Evolutionary conservation across 1,140 invertebrate genomes (phyloP), one percentile per base, ranked within the genome.

Genomic region (Stegodyphus dumicola): DNA sequence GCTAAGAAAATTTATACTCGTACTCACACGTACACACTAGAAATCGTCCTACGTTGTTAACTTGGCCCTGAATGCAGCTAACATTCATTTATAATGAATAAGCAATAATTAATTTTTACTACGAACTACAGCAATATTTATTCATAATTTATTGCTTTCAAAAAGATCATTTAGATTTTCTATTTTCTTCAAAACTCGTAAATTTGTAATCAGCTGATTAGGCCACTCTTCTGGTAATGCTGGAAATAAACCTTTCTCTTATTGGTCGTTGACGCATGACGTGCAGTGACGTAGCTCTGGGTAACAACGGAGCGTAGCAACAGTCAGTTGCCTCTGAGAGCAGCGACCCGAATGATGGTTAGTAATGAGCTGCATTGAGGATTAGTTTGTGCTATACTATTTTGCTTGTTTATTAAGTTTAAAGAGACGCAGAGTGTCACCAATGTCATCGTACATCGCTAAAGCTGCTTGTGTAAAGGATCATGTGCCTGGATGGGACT

Each of bases 291-390:
- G 81, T 85, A 71, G 80, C 33, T 33, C 73, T 69, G 65, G 81
- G 73, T 84, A 84, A 84, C 81, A 85, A 77, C 81, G 65, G 60
- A 77, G 81, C 81, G 71, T 85, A 85, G 81, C 81, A 85, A 85
- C 81, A 85, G 81, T 70, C 81, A 85, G 73, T 85, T 85, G 81
- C 81, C 81, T 77, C 81, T 18, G 64, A 70, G 81, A 85, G 80
- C 81, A 85, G 81, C 81, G 81, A 85, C 81, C 81, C 74, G 74
- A 77, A 9, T 15, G 74, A 33, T 81, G 54, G 67, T 51, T 17
- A 13, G 76, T 49, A 60, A 18, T 48, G 71, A 75, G 71, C 17
- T 83, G 53, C 69, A 83, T 18, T 83, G 80, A 83, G 75, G 54
- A 75, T 49, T 11, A 60, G 56, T 60, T 81, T 73, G 78, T 69